Conservation (phyloP, 2,888 invertebrate genomes). For the Strigamia transsilvanica region DNA sequence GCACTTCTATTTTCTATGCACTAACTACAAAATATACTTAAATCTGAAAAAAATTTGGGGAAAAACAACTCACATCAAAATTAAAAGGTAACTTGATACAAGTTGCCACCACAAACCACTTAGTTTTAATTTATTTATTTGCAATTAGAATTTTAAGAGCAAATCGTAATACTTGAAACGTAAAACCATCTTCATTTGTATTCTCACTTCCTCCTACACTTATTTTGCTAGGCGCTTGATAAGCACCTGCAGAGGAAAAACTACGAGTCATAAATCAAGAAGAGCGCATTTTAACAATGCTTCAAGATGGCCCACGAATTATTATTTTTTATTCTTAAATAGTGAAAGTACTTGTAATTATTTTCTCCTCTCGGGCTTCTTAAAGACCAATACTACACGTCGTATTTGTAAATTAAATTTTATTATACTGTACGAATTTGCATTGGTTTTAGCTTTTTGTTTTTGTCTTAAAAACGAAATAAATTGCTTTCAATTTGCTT, state of each 20-base stretch:
- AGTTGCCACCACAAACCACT: too few species aligned
- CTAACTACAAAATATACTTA: neutral
- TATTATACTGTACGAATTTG: neutral
- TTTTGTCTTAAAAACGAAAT: neutral
- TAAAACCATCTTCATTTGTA: neutral
- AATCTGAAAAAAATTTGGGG: too few species aligned
- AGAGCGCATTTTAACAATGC: neutral
- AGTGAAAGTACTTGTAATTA: too few species aligned
- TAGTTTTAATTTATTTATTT: neutral
- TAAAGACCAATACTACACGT: neutral
- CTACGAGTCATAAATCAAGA: constrained; percentile 7
- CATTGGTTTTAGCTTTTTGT: neutral
- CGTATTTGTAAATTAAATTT: neutral
- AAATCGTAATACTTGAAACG: neutral
- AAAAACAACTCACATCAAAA: neutral
- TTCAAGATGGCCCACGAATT: neutral
- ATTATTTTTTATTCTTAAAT: neutral
- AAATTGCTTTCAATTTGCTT: constrained; percentile 27
- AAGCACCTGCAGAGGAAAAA: neutral
- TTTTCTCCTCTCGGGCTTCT: too few species aligned
- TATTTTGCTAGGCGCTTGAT: constrained; percentile 9
- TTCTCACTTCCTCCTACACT: constrained; percentile 5
- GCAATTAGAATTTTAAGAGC: neutral
- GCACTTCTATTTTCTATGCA: neutral
- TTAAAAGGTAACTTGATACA: neutral